A percentile compares a stretch with the other conserved stretches of the same genome.
These are phyloP conservation scores for Ornithoptera alexandrae DNA, from an alignment of 2,888 invertebrate genomes.

Conservation along the genomic window DNA sequence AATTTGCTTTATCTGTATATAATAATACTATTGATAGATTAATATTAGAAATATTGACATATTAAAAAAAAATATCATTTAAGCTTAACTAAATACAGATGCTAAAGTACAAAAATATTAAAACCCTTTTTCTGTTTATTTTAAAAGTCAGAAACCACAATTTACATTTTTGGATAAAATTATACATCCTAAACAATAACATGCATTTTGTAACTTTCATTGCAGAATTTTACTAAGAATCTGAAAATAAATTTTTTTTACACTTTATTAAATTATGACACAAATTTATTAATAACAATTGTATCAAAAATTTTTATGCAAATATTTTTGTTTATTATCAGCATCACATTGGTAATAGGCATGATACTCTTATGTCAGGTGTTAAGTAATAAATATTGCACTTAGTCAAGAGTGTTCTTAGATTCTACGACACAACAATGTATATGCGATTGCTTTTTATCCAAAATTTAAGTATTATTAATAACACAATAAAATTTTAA, in stretches of 20 bases:
- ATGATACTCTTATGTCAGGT: too few relatives aligned
- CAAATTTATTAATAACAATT: too few relatives aligned
- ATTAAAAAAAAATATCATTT: constrained; percentile 13
- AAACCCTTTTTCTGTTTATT: not conserved
- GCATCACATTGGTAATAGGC: too few relatives aligned
- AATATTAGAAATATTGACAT: constrained; percentile 13
- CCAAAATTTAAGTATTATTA: too few relatives aligned
- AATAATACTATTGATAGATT: constrained; percentile 1
- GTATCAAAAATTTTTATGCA: too few relatives aligned
- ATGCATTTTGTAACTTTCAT: constrained; percentile 19
- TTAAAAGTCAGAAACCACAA: constrained; percentile 2
- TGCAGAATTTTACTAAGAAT: constrained; percentile 7
- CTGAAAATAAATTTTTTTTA: not conserved
- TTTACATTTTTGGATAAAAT: constrained; percentile 8
- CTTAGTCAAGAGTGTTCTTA: too few relatives aligned
- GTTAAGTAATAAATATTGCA: too few relatives aligned
- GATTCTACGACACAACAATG: too few relatives aligned
- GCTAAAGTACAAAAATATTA: constrained; percentile 1
- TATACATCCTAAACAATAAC: constrained; percentile 6
- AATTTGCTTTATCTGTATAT: constrained; percentile 2
- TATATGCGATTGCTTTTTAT: too few relatives aligned
- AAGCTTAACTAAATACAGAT: constrained; percentile 10
- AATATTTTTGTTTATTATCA: too few relatives aligned
- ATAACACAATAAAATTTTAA: too few relatives aligned
- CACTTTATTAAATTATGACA: not conserved